These are phyloP conservation scores for Lucinisca nassula DNA, from an alignment of 2,888 invertebrate genomes.

Conservation along the genomic window DNA sequence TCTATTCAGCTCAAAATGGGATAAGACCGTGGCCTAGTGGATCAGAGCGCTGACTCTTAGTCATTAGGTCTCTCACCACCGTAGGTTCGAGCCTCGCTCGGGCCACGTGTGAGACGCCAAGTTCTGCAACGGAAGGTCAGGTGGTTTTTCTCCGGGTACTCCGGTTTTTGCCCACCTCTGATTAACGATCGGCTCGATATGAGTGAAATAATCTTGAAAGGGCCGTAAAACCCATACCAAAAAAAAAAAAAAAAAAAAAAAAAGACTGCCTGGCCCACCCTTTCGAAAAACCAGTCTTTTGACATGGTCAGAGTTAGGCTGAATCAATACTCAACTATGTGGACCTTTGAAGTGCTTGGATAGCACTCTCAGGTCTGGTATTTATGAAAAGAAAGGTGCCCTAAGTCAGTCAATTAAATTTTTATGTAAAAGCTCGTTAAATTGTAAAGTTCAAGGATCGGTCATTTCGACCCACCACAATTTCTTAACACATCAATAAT, in stretches of 20 bases:
- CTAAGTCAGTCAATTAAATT: slow-evolving; percentile 12
- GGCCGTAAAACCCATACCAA: no score
- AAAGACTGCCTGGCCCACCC: neutral
- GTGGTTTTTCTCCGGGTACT: no score
- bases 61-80: no score
- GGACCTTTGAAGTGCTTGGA: neutral
- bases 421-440: slow-evolving; percentile 10
- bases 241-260: neutral
- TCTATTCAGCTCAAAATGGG: no score
- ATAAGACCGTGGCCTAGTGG: no score
- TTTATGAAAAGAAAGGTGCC: slow-evolving; percentile 3
- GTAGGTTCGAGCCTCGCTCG: no score
- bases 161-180: no score
- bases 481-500: slow-evolving; percentile 11
- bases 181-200: no score
- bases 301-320: neutral
- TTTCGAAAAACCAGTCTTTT: neutral
- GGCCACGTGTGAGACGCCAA: no score
- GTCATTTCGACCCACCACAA: slow-evolving; percentile 3
- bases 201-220: no score
- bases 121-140: no score
- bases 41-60: no score
- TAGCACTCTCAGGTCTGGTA: neutral
- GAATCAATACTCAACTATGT: neutral
- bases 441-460: neutral